These are phyloP conservation scores for Sebastiscus albofasciatus DNA, from an alignment of 2,797 vertebrate species.

Conservation along the genomic window DNA sequence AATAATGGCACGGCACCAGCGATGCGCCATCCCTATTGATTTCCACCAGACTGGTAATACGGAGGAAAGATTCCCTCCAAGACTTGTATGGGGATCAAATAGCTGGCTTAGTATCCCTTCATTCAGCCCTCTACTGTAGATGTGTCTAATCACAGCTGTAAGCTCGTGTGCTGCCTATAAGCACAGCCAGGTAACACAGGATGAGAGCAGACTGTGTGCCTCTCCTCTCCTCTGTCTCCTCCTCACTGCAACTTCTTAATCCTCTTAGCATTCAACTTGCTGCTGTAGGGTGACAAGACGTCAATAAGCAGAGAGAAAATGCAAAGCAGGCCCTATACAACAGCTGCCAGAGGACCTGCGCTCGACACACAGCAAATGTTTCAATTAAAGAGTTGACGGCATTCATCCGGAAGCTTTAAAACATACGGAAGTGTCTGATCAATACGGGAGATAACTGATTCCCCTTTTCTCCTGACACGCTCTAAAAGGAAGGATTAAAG, in stretches of 20 bases:
- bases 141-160: conserved; percentile 38
- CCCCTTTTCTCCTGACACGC: not conserved
- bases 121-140: conserved; percentile 18
- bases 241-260: conserved; percentile 48
- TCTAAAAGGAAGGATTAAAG: not conserved
- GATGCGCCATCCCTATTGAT: not conserved
- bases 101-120: not conserved
- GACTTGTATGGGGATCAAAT: conserved; percentile 10
- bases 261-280: conserved; percentile 47
- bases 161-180: conserved; percentile 13
- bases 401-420: conserved; percentile 22
- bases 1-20: too few relatives aligned
- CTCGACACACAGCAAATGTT: conserved; percentile 27
- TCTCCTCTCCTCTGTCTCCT: conserved; percentile 16
- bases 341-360: conserved; percentile 18
- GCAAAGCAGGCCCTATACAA: conserved; percentile 14
- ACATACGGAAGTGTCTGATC: conserved; percentile 31
- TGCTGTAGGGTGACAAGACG: conserved; percentile 1
- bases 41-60: not conserved
- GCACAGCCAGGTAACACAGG: conserved; percentile 41
- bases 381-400: conserved; percentile 40
- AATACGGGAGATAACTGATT: conserved; percentile 35
- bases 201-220: conserved; percentile 27
- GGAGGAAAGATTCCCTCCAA: not conserved
- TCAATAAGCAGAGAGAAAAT: conserved; percentile 44